Evolutionary conservation across 2,113 vertebrate genomes (phyloP).

Genomic region (Heterotis niloticus): DNA sequence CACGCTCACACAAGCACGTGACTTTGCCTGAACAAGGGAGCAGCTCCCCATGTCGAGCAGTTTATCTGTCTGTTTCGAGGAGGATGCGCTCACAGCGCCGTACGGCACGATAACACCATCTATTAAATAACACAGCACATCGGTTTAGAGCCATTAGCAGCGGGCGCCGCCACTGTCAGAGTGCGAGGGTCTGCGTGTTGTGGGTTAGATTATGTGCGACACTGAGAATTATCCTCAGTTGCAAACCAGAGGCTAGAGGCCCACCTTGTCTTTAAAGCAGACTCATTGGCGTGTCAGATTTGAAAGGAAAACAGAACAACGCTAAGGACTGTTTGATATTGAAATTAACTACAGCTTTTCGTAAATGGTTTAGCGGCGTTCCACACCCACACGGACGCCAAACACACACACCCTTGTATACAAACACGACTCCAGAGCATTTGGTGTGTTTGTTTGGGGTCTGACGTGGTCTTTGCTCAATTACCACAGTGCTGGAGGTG

Average conservation of each 20-base stretch:
- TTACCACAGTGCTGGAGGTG: background rate
- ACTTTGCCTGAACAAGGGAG: background rate
- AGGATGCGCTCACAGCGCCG: constrained; percentile 27
- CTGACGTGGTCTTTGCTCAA: constrained; percentile 4
- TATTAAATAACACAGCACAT: constrained; percentile 40
- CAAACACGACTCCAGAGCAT: background rate
- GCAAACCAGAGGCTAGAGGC: constrained; percentile 2
- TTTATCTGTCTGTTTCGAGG: constrained; percentile 26
- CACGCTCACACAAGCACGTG: background rate
- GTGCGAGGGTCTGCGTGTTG: constrained; percentile 5
- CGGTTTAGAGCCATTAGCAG: constrained; percentile 39
- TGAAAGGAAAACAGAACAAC: constrained; percentile 15
- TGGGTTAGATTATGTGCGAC: background rate
- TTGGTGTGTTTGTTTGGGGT: constrained; percentile 27
- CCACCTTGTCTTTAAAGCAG: background rate
- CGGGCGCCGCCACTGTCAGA: background rate
- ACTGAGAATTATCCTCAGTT: background rate
- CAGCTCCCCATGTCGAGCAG: constrained; percentile 23
- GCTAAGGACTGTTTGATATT: constrained; percentile 28
- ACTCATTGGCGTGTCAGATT: constrained; percentile 15
- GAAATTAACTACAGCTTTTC: constrained; percentile 31
- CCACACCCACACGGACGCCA: background rate
- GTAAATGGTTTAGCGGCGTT: constrained; percentile 25
- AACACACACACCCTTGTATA: constrained; percentile 12
- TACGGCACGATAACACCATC: constrained; percentile 36